phyloP scores from a whole-genome alignment of 2,888 invertebrate species.

The Caenorhabditis japonica region DNA sequence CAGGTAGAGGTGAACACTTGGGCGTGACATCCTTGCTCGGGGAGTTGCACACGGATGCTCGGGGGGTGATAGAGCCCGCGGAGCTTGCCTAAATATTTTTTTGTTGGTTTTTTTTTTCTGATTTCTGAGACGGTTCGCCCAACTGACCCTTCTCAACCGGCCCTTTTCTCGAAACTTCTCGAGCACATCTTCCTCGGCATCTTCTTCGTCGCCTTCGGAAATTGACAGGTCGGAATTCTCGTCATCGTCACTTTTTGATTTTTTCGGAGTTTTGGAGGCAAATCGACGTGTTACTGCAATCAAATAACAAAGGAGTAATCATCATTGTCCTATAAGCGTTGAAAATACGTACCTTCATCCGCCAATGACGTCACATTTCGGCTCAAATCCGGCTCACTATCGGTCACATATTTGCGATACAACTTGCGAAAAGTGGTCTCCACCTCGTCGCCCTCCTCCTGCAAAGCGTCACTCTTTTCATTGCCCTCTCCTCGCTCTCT shows the following conservation, averaged over 20 bases:
- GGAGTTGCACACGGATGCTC: conserved; percentile 40
- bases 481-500: background rate
- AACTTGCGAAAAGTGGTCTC: conserved; percentile 61
- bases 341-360: conserved; percentile 14
- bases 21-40: conserved; percentile 52
- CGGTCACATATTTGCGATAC: conserved; percentile 61
- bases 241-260: conserved; percentile 33
- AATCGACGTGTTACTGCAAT: conserved; percentile 17
- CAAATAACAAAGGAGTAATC: background rate
- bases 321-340: background rate
- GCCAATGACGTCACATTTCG: conserved; percentile 8
- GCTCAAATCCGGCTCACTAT: conserved; percentile 41
- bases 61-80: conserved; percentile 38
- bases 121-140: too few species aligned
- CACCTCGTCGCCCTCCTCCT: conserved; percentile 56
- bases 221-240: conserved; percentile 22
- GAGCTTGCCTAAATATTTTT: conserved; percentile 30
- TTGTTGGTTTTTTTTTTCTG: background rate
- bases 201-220: conserved; percentile 24
- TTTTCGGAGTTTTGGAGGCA: conserved; percentile 1
- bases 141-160: conserved; percentile 25
- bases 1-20: conserved; percentile 42
- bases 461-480: conserved; percentile 4
- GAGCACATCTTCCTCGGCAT: conserved; percentile 19
- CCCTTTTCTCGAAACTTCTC: conserved; percentile 19